Conservation (phyloP, 2,888 invertebrate species). For the Harpalus rubripes region DNA sequence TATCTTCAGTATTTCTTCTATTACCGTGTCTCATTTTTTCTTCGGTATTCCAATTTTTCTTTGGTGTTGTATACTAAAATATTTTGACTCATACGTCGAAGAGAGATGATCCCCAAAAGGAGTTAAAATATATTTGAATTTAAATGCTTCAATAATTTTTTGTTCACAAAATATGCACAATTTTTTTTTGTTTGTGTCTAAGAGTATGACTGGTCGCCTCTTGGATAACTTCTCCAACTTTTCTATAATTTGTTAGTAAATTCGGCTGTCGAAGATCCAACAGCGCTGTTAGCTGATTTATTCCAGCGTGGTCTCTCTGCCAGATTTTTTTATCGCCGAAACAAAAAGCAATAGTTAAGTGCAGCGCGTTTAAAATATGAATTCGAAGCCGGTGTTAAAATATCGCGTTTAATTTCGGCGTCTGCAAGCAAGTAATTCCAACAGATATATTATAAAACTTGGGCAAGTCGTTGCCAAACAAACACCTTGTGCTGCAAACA, state of each 20-base stretch:
- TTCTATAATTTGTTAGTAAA: background rate
- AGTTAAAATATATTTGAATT: too few relatives aligned
- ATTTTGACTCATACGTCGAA: too few relatives aligned
- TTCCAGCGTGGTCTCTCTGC: background rate
- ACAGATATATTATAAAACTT: constrained; percentile 67
- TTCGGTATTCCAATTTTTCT: too few relatives aligned
- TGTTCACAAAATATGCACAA: too few relatives aligned
- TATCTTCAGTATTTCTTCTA: too few relatives aligned
- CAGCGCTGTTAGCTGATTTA: background rate
- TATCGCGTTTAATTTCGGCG: constrained; percentile 61
- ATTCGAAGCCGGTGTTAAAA: constrained; percentile 48
- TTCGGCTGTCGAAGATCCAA: background rate
- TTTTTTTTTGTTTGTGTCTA: too few relatives aligned
- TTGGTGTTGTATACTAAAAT: too few relatives aligned
- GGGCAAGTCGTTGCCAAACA: constrained; percentile 49
- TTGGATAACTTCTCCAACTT: too few relatives aligned
- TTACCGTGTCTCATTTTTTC: too few relatives aligned
- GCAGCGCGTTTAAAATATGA: constrained; percentile 35
- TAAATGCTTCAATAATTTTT: too few relatives aligned
- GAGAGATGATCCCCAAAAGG: too few relatives aligned
- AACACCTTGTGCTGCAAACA: constrained; percentile 56
- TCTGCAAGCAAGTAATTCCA: constrained; percentile 61
- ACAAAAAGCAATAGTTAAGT: constrained; percentile 40
- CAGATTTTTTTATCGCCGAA: constrained; percentile 27
- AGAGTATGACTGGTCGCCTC: too few relatives aligned